Evolutionary conservation across 2,113 vertebrate genomes (phyloP).

Genomic region (Grantiella picta): DNA sequence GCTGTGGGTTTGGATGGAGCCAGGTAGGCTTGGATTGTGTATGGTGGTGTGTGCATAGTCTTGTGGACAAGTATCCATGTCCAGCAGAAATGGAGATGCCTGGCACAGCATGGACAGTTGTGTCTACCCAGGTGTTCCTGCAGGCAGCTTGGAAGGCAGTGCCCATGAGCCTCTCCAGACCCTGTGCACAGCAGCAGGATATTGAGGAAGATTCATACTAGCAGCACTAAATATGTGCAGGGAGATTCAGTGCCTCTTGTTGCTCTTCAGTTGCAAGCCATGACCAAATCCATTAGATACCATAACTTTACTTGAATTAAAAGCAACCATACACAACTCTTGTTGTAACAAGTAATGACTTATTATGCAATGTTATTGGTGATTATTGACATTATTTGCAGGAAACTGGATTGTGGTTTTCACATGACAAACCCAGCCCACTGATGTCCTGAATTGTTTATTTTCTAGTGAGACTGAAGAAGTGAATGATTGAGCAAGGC

Average conservation of each 20-base stretch:
- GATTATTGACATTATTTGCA: background rate
- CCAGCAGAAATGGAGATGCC: background rate
- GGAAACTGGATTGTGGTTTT: background rate
- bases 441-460: background rate
- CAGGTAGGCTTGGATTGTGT: background rate
- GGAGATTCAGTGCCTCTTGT: background rate
- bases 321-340: accelerated
- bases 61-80: background rate
- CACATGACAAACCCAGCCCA: background rate
- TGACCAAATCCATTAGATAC: background rate
- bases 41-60: background rate
- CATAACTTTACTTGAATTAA: background rate
- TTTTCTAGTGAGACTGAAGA: background rate
- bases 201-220: background rate
- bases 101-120: accelerated
- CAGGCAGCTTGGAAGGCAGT: background rate
- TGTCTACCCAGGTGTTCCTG: background rate
- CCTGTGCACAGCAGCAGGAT: accelerated
- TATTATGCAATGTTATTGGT: background rate
- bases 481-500: background rate
- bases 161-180: background rate
- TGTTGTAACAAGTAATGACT: background rate
- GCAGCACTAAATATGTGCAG: background rate
- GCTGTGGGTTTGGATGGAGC: background rate
- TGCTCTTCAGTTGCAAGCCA: background rate